These are phyloP conservation scores for Asarcornis scutulata DNA, from an alignment of 2,113 vertebrate species.

Conservation along the genomic window DNA sequence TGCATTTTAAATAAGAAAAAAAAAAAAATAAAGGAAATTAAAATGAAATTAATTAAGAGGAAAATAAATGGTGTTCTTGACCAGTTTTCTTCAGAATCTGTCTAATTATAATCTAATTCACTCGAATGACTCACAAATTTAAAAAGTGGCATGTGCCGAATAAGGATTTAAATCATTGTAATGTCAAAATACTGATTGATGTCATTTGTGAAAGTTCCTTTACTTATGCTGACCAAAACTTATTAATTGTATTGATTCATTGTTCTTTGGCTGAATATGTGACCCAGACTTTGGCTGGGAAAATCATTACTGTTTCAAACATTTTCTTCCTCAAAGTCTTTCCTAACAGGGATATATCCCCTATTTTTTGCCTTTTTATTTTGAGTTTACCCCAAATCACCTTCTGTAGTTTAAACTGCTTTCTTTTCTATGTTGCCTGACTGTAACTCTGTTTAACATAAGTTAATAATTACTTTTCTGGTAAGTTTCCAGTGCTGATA, in stretches of 20 bases:
- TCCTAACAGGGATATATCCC: not conserved
- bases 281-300: conserved; percentile 26
- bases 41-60: not conserved
- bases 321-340: not conserved
- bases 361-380: not conserved
- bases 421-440: not conserved
- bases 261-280: conserved; percentile 20
- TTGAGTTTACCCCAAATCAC: not conserved
- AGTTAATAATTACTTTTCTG: conserved; percentile 44
- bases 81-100: not conserved
- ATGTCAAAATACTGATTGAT: conserved; percentile 10
- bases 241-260: conserved; percentile 17
- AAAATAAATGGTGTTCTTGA: not conserved
- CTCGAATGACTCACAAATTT: not conserved
- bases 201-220: not conserved
- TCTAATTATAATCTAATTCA: not conserved
- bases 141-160: not conserved
- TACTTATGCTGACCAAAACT: not conserved
- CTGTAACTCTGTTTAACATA: not conserved
- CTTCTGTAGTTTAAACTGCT: not conserved
- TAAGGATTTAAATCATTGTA: not conserved
- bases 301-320: conserved; percentile 37
- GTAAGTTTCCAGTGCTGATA: conserved; percentile 4
- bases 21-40: not conserved
- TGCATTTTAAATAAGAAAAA: not conserved